phyloP scores from a whole-genome alignment of 2,797 vertebrate species.

The Aulostomus chinensis region DNA sequence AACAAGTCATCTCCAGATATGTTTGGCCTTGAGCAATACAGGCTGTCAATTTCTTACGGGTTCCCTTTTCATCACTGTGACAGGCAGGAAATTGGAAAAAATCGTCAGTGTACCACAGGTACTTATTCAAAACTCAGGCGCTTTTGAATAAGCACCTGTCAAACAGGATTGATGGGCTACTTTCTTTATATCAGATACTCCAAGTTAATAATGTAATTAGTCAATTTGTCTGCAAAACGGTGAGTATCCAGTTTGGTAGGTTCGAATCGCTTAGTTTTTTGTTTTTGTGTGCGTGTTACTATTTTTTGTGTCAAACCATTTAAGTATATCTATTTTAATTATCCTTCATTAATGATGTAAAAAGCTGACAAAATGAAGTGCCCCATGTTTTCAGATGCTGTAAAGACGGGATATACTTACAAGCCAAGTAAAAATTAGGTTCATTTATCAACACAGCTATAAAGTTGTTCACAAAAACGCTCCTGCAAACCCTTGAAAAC shows the following conservation, averaged over 20 bases:
- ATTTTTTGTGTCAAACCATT: no score
- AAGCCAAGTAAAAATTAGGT: constrained; percentile 1
- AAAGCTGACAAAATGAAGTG: no score
- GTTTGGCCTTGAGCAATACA: constrained; percentile 65
- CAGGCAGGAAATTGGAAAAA: constrained; percentile 48
- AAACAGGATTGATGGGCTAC: constrained; percentile 13
- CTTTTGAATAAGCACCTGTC: constrained; percentile 54
- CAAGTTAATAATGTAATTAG: constrained; percentile 31
- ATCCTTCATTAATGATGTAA: no score
- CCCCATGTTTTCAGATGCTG: no score
- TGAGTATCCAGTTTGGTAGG: constrained; percentile 1
- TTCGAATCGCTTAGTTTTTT: no score
- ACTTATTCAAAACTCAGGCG: constrained; percentile 4
- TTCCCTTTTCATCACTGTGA: constrained; percentile 66
- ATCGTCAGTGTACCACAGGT: not conserved
- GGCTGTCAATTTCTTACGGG: constrained; percentile 63
- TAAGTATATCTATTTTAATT: no score
- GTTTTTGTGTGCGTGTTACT: not conserved
- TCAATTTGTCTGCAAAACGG: constrained; percentile 1
- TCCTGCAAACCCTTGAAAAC: no score
- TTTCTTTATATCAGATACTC: constrained; percentile 7
- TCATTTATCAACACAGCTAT: constrained; percentile 38
- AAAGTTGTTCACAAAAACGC: no score
- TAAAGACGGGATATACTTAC: not conserved
- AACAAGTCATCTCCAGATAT: constrained; percentile 53